Conservation (phyloP, 2,797 vertebrate genomes). For the Rhincodon typus region DNA sequence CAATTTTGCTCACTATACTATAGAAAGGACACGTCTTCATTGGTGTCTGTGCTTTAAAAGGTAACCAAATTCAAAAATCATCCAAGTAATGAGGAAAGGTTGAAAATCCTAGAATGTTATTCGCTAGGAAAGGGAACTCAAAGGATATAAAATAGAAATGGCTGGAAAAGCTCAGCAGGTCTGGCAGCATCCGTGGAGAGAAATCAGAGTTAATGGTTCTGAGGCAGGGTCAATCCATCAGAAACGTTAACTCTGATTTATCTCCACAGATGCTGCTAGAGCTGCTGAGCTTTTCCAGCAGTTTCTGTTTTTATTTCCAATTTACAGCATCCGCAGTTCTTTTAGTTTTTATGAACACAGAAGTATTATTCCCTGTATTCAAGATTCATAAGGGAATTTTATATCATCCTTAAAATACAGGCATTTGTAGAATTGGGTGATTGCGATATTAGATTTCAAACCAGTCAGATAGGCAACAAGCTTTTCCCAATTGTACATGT, state of each 20-base stretch:
- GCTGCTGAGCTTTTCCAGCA: too few relatives aligned
- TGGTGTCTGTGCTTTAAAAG: background rate
- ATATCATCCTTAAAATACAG: background rate
- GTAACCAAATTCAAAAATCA: background rate
- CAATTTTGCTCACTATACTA: background rate
- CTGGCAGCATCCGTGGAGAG: too few relatives aligned
- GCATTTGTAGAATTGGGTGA: background rate
- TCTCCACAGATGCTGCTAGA: too few relatives aligned
- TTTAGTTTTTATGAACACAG: background rate
- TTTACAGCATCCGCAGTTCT: too few relatives aligned
- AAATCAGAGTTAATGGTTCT: too few relatives aligned
- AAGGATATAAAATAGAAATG: too few relatives aligned
- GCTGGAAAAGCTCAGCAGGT: too few relatives aligned
- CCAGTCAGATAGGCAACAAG: background rate
- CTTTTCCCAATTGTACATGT: background rate
- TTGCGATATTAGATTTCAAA: background rate
- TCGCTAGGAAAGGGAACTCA: background rate
- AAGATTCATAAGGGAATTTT: background rate
- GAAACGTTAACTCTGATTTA: too few relatives aligned
- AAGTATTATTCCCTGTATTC: background rate
- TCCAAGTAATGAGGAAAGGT: background rate
- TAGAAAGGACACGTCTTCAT: background rate
- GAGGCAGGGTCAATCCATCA: too few relatives aligned
- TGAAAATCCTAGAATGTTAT: background rate
- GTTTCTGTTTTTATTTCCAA: too few relatives aligned